These are phyloP conservation scores for Beaufortia kweichowensis DNA, from an alignment of 2,113 vertebrate species.

Conservation along the genomic window DNA sequence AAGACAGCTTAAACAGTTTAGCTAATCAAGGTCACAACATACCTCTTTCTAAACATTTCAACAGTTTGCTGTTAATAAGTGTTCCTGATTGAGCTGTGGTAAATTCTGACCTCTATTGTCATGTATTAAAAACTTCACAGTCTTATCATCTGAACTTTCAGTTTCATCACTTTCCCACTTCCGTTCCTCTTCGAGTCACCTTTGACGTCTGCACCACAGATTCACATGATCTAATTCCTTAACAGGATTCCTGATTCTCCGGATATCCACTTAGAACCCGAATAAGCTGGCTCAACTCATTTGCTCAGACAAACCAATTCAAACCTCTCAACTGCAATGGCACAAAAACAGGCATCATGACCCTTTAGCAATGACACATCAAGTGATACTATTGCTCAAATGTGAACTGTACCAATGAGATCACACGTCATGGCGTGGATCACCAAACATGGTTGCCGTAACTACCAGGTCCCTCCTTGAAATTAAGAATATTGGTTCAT, in stretches of 20 bases:
- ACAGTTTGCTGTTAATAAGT: background rate
- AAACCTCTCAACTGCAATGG: constrained; percentile 43
- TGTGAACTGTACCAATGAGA: background rate
- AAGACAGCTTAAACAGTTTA: background rate
- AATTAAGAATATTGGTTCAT: background rate
- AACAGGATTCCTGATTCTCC: constrained; percentile 71
- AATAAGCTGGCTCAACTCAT: constrained; percentile 75
- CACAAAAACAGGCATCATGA: constrained; percentile 37
- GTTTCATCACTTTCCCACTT: constrained; percentile 21
- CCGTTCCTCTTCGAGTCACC: constrained; percentile 51
- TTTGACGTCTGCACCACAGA: constrained; percentile 67
- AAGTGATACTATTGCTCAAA: background rate
- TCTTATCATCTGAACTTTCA: background rate
- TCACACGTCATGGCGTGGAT: background rate
- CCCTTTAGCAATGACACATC: background rate
- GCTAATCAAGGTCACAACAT: background rate
- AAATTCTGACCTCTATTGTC: background rate
- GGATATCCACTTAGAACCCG: constrained; percentile 74
- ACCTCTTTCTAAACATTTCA: background rate
- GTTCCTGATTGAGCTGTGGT: too few species aligned
- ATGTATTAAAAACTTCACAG: background rate
- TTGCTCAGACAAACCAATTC: constrained; percentile 70
- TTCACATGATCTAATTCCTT: constrained; percentile 71
- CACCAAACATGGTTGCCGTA: background rate
- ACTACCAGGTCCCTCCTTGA: too few species aligned